phyloP scores from a whole-genome alignment of 2,797 vertebrate species.

The Pipistrellus kuhlii region DNA sequence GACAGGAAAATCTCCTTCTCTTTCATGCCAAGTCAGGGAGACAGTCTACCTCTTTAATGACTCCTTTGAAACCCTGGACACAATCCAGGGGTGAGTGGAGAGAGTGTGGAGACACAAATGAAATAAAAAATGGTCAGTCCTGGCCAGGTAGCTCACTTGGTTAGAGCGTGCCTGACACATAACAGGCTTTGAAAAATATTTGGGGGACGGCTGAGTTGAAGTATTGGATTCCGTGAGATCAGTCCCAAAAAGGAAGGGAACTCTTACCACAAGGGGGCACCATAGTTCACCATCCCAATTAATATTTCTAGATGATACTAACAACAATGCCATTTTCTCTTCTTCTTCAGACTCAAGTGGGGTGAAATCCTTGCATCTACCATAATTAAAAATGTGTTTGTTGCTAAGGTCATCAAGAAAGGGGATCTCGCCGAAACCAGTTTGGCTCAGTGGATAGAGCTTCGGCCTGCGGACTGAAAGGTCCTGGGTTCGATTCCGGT shows the following conservation, averaged over 20 bases:
- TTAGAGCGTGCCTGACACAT: background rate
- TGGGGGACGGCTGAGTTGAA: background rate
- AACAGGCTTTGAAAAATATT: background rate
- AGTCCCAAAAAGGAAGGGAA: background rate
- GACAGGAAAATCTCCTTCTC: background rate
- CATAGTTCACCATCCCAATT: background rate
- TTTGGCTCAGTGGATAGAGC: no score
- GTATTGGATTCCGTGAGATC: background rate
- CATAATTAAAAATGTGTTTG: background rate
- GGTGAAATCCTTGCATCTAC: background rate
- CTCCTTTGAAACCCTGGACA: background rate
- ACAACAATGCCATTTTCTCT: background rate
- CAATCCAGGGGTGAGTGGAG: no score
- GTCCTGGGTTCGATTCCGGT: no score
- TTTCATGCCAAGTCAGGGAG: background rate
- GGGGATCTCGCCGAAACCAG: background rate
- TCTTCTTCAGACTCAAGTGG: background rate
- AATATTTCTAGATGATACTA: background rate
- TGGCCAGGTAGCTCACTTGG: no score
- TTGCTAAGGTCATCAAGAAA: background rate
- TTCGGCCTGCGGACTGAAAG: no score
- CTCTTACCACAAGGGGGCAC: constrained; percentile 63
- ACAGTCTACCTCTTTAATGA: background rate
- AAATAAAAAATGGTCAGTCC: no score
- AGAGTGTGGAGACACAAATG: no score